These are phyloP conservation scores for Crossaster papposus DNA, from an alignment of 53 echinoderm and acorn worm genomes.

Conservation along the genomic window DNA sequence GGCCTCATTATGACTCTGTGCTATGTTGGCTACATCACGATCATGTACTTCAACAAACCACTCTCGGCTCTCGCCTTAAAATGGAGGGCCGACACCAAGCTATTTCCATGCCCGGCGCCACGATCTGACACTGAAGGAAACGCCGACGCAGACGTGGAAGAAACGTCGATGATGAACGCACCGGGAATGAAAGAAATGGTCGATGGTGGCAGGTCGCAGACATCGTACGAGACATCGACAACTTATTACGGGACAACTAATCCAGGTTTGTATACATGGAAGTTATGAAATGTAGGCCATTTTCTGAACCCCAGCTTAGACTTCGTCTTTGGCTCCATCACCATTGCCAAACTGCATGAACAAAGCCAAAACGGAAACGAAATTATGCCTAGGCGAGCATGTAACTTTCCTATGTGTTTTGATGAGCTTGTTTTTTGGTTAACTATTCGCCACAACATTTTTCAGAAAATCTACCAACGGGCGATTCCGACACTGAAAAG, in stretches of 20 bases:
- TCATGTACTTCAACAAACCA: constrained; percentile 83
- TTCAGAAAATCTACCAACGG: not conserved
- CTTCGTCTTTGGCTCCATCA: no score
- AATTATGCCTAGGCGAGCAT: no score
- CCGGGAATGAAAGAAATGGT: not conserved
- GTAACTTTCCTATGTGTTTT: not conserved
- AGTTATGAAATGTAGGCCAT: not conserved
- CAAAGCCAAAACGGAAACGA: no score
- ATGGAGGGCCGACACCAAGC: not conserved
- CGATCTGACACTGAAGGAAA: not conserved
- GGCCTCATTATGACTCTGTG: constrained; percentile 68
- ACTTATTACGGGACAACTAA: not conserved
- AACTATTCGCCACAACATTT: not conserved
- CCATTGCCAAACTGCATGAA: no score
- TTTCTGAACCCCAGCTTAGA: no score
- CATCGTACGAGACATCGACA: not conserved
- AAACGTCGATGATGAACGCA: constrained; percentile 2
- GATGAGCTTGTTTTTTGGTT: not conserved
- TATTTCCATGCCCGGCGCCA: not conserved
- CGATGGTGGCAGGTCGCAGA: not conserved
- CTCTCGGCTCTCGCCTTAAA: constrained; percentile 14
- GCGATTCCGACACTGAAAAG: constrained; percentile 17
- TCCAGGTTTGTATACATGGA: not conserved
- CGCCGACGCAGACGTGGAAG: constrained; percentile 12
- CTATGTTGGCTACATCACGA: constrained; percentile 73